These are phyloP conservation scores for Lingula anatina DNA, from an alignment of 2,888 invertebrate species.

Conservation along the genomic window DNA sequence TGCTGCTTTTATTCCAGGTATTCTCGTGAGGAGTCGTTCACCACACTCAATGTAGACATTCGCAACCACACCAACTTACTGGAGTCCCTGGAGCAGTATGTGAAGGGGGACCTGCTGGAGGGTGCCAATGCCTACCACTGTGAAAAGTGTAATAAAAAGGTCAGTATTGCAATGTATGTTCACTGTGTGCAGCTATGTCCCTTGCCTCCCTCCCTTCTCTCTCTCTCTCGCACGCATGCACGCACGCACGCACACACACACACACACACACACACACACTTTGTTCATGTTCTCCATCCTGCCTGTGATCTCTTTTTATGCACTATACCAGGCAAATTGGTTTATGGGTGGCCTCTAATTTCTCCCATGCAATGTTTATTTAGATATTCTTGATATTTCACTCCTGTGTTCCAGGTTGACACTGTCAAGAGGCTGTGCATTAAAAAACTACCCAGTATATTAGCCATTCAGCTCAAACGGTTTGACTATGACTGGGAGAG, in stretches of 20 bases:
- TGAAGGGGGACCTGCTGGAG: conserved; percentile 92
- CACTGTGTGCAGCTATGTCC: too few species aligned
- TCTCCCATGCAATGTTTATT: too few species aligned
- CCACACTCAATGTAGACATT: conserved; percentile 95
- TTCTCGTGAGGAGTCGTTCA: conserved; percentile 96
- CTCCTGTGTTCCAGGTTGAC: conserved; percentile 80
- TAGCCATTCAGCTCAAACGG: conserved; percentile 94
- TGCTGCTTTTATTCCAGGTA: conserved; percentile 71
- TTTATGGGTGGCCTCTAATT: too few species aligned
- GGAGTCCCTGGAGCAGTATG: conserved; percentile 96
- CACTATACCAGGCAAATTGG: too few species aligned
- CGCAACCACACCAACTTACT: conserved; percentile 92
- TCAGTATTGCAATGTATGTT: too few species aligned
- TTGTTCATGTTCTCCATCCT: too few species aligned
- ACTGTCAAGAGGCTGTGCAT: conserved; percentile 95
- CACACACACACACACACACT: too few species aligned
- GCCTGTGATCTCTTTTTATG: too few species aligned
- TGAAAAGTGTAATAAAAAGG: conserved; percentile 98
- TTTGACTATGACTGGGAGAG: conserved; percentile 97
- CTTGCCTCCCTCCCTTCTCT: too few species aligned
- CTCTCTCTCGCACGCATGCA: too few species aligned
- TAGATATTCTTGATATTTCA: too few species aligned
- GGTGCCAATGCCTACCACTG: conserved; percentile 98
- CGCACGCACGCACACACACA: too few species aligned
- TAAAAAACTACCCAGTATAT: conserved; percentile 90